A percentile compares a stretch with the other conserved stretches of the same genome.
Evolutionary conservation across 1,140 invertebrate genomes (phyloP).

Genomic region (Maconellicoccus hirsutus): DNA sequence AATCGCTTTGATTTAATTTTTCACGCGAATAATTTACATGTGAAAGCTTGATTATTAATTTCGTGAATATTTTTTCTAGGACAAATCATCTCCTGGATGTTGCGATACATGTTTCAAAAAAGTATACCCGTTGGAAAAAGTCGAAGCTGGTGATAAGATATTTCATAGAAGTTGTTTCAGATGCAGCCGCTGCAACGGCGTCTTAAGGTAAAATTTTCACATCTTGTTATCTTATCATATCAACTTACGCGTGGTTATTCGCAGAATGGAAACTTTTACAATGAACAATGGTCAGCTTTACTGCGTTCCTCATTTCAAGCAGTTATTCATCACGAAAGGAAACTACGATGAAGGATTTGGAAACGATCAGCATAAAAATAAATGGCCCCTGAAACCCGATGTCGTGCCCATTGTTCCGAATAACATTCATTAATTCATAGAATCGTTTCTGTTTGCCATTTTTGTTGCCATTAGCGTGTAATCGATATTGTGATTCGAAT

Average conservation of each 20-base stretch:
- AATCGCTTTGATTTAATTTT: too few species aligned
- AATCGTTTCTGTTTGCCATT: too few species aligned
- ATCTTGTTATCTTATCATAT: too few species aligned
- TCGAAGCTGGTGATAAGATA: constrained; percentile 59
- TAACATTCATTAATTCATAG: too few species aligned
- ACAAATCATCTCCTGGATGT: neutral
- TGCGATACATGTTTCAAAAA: constrained; percentile 60
- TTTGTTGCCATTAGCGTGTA: too few species aligned
- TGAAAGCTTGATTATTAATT: too few species aligned
- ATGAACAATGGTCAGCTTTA: constrained; percentile 61
- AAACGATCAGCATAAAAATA: constrained; percentile 48
- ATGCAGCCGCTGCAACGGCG: constrained; percentile 62
- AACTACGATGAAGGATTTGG: constrained; percentile 75
- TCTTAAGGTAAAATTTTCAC: constrained; percentile 62
- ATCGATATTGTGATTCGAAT: too few species aligned
- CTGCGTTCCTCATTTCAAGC: constrained; percentile 69
- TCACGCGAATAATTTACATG: too few species aligned
- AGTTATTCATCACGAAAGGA: constrained; percentile 69
- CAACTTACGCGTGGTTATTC: constrained; percentile 27
- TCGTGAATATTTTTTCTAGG: too few species aligned
- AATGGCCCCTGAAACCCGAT: constrained; percentile 37
- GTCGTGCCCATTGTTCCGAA: too few species aligned
- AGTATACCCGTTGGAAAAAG: constrained; percentile 68
- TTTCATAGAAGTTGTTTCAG: constrained; percentile 70
- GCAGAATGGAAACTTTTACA: constrained; percentile 64